Conservation (phyloP, 2,113 vertebrate genomes). For the Syngnathus scovelli region DNA sequence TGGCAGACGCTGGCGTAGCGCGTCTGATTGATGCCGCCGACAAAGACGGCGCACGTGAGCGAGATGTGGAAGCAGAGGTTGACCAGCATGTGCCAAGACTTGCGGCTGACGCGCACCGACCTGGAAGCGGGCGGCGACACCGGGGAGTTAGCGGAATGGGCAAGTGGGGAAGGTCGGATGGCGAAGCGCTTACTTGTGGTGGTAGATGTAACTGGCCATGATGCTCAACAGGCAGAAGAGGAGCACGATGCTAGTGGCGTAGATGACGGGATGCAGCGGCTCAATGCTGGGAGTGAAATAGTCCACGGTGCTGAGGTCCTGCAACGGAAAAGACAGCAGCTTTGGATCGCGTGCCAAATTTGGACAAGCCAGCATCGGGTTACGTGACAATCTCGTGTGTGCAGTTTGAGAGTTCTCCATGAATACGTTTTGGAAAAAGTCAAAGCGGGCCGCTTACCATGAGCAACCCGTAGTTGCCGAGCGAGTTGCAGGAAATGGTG, state of each 20-base stretch:
- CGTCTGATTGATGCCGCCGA: constrained; percentile 90
- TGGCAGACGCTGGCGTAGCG: constrained; percentile 84
- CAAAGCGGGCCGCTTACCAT: constrained; percentile 75
- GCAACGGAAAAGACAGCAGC: constrained; percentile 6
- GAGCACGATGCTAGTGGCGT: constrained; percentile 80
- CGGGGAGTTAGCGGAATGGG: neutral
- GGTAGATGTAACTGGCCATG: constrained; percentile 84
- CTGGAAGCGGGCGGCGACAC: constrained; percentile 35
- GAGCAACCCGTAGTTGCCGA: constrained; percentile 89
- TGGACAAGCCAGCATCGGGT: neutral
- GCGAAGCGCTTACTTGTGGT: constrained; percentile 78
- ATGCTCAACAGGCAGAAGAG: constrained; percentile 80
- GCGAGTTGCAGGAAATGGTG: constrained; percentile 85
- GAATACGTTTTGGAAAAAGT: neutral
- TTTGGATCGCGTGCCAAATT: no score
- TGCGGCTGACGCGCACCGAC: constrained; percentile 85
- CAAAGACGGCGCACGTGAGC: constrained; percentile 85
- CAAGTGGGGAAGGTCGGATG: neutral
- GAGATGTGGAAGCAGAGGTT: constrained; percentile 91
- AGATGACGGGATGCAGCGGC: constrained; percentile 87
- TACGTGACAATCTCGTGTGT: neutral
- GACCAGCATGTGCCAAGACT: constrained; percentile 96
- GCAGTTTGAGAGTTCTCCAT: no score
- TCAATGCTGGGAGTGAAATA: constrained; percentile 69
- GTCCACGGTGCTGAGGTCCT: constrained; percentile 86